Evolutionary conservation across 2,113 vertebrate genomes (phyloP), one percentile per base, ranked within the genome.

Genomic region (Symphodus melops): DNA sequence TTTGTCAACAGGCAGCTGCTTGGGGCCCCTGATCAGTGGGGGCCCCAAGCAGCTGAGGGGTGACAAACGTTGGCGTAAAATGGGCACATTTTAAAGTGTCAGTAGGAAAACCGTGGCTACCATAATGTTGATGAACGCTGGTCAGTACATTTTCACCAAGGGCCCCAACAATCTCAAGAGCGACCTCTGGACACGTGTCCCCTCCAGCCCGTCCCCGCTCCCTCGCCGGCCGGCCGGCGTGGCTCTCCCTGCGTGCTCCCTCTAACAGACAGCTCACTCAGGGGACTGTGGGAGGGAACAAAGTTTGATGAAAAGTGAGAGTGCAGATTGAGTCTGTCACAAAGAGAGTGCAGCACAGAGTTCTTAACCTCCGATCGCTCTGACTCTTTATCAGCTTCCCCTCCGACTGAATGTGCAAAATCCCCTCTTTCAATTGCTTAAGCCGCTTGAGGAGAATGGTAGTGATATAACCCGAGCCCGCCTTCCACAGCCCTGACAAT

Each of bases 301-400:
- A 78, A 80, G 70, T 77, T 85, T 63, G 65, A 79, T 76, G 54
- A 72, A 74, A 76, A 80, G 71, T 79, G 68, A 77, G 72, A 68
- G 68, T 41, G 49, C 72, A 57, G 69, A 82, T 77, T 75, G 60
- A 89, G 74, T 73, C 51, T 82, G 64, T 74, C 42, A 63, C 41
- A 88, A 79, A 83, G 59, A 65, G 75, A 83, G 82, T 66, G 65
- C 51, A 79, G 44, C 36, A 51, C 76, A 71, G 60, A 71, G 70
- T 84, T 87, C 80, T 83, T 86, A 86, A 70, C 75, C 75, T 77
- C 66, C 73, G 72, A 94, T 94, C 93, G 93, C 93, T 91, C 83
- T 89, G 94, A 94, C 90, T 93, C 93, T 95, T 91, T 93, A 94
- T 95, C 94, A 93, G 93, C 92, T 85, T 88, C 84, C 76, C 81